Evolutionary conservation across 2,888 invertebrate species (phyloP), one percentile per base, ranked within the genome.

Genomic region (Rotaria magnacalcarata): DNA sequence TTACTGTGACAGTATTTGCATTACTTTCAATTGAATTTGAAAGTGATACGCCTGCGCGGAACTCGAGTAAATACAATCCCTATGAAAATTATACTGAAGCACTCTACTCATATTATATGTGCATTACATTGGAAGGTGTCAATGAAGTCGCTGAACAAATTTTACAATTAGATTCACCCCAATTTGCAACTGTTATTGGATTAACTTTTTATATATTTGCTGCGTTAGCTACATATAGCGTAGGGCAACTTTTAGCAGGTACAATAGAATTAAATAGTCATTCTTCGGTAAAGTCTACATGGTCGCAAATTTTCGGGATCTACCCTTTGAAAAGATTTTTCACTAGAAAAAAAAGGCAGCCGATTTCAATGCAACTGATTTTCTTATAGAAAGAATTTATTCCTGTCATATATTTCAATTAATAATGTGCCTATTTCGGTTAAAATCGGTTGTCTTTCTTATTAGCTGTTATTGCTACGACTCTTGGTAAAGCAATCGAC

Each of bases 101-200:
- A 14, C 47, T 80, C 14, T 80, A 80, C n/a, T 80, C 80, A 47
- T 80, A 80, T 80, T 80, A 80, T 80, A 80, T 80, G 80, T 80
- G 80, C 6, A 80, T 80, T n/a, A 80, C 80, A 80, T 47, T 80
- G 24, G 80, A 80, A 80, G 80, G 80, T 80, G 80, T 80, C 6
- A 80, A 80, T 47, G 80, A 80, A 80, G 80, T 80, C 8, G 80
- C 80, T 24, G 47, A 47, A 14, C 10, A 80, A 80, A 80, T 80
- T n/a, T 47, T 80, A 47, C 3, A 47, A 41, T 47, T 80, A 14
- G 47, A 80, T 47, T n/a, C 80, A 80, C 80, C 80, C 24, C 8
- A n/a, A 47, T 47, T 47, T n/a, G 47, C 80, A 3, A 80, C 80
- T n/a, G n/a, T 8, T 10, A 47, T 80, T 24, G 80, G 80, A 24